phyloP scores from a whole-genome alignment of 2,888 invertebrate species.

The Aphodius sticticus region DNA sequence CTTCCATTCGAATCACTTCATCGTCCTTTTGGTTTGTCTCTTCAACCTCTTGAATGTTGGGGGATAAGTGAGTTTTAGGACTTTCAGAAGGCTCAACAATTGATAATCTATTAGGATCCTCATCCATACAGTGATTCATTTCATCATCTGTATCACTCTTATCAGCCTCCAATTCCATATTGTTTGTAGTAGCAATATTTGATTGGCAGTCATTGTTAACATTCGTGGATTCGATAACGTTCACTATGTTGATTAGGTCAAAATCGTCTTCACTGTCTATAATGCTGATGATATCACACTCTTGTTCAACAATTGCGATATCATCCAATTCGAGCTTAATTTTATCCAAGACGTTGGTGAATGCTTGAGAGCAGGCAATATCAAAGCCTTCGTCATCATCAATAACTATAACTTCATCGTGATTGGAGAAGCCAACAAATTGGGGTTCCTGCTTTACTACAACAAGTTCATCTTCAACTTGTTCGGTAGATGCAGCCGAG shows the following conservation, averaged over 20 bases:
- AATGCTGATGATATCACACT: constrained; percentile 4
- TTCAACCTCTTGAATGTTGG: background rate
- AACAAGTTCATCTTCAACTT: background rate
- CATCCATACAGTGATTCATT: background rate
- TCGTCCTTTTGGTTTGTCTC: background rate
- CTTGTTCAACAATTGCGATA: background rate
- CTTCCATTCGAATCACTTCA: background rate
- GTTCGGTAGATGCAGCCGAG: background rate
- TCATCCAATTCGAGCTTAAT: background rate
- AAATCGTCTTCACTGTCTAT: background rate
- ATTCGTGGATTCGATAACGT: no score
- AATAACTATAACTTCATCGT: constrained; percentile 36
- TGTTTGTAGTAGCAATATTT: no score
- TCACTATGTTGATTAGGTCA: no score
- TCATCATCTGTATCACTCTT: background rate
- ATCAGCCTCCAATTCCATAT: background rate
- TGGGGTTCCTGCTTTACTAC: background rate
- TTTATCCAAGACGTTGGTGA: constrained; percentile 42
- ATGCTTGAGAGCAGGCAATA: constrained; percentile 65
- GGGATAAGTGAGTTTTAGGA: background rate
- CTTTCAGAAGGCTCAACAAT: background rate
- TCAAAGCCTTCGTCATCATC: constrained; percentile 65
- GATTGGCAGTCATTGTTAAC: no score
- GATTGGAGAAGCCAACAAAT: constrained; percentile 29
- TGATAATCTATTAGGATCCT: background rate